A percentile compares a stretch with the other conserved stretches of the same genome.
Evolutionary conservation across 1,140 invertebrate genomes (phyloP).

Genomic region (Dreissena rostriformis): DNA sequence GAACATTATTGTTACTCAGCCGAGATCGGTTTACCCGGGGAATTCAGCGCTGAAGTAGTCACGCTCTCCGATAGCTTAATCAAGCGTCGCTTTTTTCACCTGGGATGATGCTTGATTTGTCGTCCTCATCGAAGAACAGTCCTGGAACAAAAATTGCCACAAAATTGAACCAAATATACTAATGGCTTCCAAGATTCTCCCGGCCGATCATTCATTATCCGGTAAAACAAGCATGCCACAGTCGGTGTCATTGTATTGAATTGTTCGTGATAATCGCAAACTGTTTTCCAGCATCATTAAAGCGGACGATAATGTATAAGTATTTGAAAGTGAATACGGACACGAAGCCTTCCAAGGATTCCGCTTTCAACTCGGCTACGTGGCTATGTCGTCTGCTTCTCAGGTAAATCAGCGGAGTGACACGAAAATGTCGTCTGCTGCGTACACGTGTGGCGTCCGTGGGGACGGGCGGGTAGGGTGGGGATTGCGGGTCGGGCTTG

Average conservation of each 20-base stretch:
- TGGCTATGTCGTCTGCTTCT: background rate
- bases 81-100: conserved; percentile 45
- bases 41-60: conserved; percentile 20
- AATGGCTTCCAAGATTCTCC: conserved; percentile 42
- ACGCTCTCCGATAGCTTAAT: conserved; percentile 43
- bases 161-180: conserved; percentile 57
- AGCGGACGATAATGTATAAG: conserved; percentile 36
- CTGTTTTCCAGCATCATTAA: conserved; percentile 45
- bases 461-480: too few relatives aligned
- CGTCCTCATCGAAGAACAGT: conserved; percentile 49
- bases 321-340: conserved; percentile 38
- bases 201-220: conserved; percentile 33
- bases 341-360: conserved; percentile 5
- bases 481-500: too few relatives aligned
- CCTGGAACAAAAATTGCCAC: conserved; percentile 51
- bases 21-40: conserved; percentile 43
- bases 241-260: conserved; percentile 35
- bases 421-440: too few relatives aligned
- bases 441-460: too few relatives aligned
- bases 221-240: conserved; percentile 11
- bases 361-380: conserved; percentile 1
- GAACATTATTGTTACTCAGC: conserved; percentile 38
- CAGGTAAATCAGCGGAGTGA: conserved; percentile 34
- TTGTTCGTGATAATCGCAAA: conserved; percentile 38
- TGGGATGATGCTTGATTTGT: conserved; percentile 47